Conservation (phyloP, 2,888 invertebrate genomes). For the Tribolium freemani region DNA sequence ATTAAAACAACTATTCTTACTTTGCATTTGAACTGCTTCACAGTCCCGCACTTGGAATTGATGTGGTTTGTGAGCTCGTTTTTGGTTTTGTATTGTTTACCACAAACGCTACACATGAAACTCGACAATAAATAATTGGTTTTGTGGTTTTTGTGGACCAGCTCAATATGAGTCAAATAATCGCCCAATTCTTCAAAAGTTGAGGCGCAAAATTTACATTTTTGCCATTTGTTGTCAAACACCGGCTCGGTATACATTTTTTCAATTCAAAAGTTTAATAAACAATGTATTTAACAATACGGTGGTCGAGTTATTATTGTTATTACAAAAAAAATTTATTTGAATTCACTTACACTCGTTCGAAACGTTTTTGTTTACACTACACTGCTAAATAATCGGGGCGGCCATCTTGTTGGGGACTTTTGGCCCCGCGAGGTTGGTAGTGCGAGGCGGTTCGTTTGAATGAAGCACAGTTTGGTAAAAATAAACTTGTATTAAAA, state of each 20-base stretch:
- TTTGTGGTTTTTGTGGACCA: conserved; percentile 64
- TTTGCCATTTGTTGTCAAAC: neutral
- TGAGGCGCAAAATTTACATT: conserved; percentile 53
- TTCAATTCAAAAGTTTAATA: neutral
- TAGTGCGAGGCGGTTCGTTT: neutral
- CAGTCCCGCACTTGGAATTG: conserved; percentile 67
- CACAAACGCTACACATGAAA: conserved; percentile 67
- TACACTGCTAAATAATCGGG: conserved; percentile 31
- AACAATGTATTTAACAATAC: neutral
- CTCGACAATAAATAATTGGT: conserved; percentile 19
- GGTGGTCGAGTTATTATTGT: too few relatives aligned
- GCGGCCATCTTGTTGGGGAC: too few relatives aligned
- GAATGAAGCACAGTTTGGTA: conserved; percentile 49
- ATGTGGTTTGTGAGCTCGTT: conserved; percentile 63
- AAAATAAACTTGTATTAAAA: conserved; percentile 68
- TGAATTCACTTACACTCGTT: conserved; percentile 19
- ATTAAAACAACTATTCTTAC: conserved; percentile 43
- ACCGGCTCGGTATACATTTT: neutral
- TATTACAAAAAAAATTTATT: neutral
- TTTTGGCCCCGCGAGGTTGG: neutral
- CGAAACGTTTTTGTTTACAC: conserved; percentile 22
- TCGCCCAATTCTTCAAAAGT: conserved; percentile 62
- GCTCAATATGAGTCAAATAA: conserved; percentile 65
- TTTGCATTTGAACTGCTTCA: conserved; percentile 65
- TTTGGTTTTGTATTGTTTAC: conserved; percentile 66